Base-by-base conservation (phyloP, 2,888 invertebrate genomes). In the Melangyna quadrimaculata region DNA sequence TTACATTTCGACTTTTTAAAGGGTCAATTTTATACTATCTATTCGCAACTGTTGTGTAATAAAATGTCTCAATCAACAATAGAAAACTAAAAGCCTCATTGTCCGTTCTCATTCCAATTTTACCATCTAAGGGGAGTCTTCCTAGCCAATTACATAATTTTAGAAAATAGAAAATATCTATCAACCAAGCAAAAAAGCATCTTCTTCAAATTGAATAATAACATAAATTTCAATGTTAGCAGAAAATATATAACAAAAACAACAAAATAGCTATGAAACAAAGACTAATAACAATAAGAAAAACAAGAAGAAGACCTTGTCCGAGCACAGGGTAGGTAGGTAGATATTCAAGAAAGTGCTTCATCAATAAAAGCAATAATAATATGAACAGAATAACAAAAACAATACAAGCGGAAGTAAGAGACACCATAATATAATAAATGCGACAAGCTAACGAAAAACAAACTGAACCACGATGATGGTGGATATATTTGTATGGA, bases 321-420 rank as follows among this genome's bases (percentile, higher is more conserved):
- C 22, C 59, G 22, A 37, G 4, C 45, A n/a, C n/a, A n/a, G n/a
- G n/a, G n/a, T n/a, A n/a, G n/a, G n/a, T n/a, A n/a, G n/a, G n/a
- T n/a, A 45, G 10, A 12, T 5, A 24, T 51, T 17, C 8, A 35
- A 35, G 67, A 48, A 51, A 67, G 35, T 51, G 51, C 51, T 45
- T 77, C 81, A 86, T 73, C 70, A 81, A 86, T 73, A 73, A 51
- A 32, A 81, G 72, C 69, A 81, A 65, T 65, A 63, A 45, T 65
- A 65, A 78, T 45, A 65, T 17, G 5, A 10, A 17, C 55, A n/a
- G 43, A 73, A 70, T 32, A 70, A 78, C 86, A 78, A 86, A 86
- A 86, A 86, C 86, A 86, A 86, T 86, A 78, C 73, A 73, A 81
- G 69, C 86, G 77, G 77, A 86, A 86, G 77, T 77, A 72, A 45